Percentiles rank a stretch among this genome's conserved stretches.
Conservation (phyloP, 2,888 invertebrate genomes). For the Sepiola atlantica region DNA sequence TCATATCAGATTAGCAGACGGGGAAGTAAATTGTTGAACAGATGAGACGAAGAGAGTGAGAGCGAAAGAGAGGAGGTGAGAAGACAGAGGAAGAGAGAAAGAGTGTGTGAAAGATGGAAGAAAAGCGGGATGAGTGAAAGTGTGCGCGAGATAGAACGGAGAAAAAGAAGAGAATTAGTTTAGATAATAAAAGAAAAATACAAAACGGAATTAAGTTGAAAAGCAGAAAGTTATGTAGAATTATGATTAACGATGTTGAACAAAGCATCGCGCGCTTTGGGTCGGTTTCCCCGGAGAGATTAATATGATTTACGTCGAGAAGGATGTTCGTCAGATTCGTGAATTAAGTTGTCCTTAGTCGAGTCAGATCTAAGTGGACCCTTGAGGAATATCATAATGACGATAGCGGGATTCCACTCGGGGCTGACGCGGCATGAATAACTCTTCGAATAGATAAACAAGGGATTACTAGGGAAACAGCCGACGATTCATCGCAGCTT, state of each 20-base stretch:
- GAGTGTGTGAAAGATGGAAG: too few species aligned
- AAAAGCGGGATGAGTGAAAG: too few species aligned
- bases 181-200: too few species aligned
- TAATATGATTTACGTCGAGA: neutral
- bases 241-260: neutral
- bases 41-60: too few species aligned
- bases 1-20: too few species aligned
- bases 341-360: neutral
- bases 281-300: neutral
- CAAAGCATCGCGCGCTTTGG: neutral
- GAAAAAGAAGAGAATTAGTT: too few species aligned
- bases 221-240: too few species aligned
- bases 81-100: too few species aligned
- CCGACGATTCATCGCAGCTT: neutral
- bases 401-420: neutral
- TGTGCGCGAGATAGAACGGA: too few species aligned
- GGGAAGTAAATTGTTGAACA: too few species aligned
- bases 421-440: neutral
- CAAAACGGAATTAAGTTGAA: too few species aligned
- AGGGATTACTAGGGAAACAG: neutral
- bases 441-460: neutral
- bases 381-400: neutral
- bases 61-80: too few species aligned
- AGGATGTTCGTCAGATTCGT: neutral
- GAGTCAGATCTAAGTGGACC: neutral